Evolutionary conservation across 1,140 invertebrate species (phyloP), one percentile per base, ranked within the genome.

Genomic region (Drosophila bocki): DNA sequence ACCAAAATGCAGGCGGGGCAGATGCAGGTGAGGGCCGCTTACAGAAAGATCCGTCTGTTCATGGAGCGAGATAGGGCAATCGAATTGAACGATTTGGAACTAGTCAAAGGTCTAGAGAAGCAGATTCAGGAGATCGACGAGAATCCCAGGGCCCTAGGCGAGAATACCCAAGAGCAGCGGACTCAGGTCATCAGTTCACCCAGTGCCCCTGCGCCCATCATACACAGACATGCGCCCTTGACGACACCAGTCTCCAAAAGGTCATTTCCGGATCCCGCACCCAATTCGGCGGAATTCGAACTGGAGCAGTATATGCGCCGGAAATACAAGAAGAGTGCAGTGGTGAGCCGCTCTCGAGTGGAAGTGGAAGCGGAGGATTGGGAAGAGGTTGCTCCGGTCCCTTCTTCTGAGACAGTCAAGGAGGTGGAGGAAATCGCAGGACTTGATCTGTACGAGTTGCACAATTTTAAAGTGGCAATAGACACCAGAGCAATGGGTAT

Each of bases 71-170:
- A 80, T n/a, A 57, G 45, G 35, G 81, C 81, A 1, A 22, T 68
- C 4, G 48, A 41, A 3, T 13, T 29, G 2, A 63, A 84, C 22
- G 65, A 83, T 9, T 1, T 53, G 35, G 51, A 63, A 17, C 63
- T 48, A n/a, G 58, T 74, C 7, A 29, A 29, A 3, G 12, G 11
- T 8, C 4, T 83, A 15, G 81, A 83, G 2, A 50, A 44, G 5
- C 11, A 76, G n/a, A 83, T 84, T 15, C 45, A 53, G 15, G 47
- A 37, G 41, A 67, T 80, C 7, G 81, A 83, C 22, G 47, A 71
- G 17, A 47, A 63, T 17, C 42, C 26, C 0, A 42, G 17, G 26
- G 3, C 1, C 8, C 26, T 11, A 3, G 17, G 12, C 13, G 13
- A 57, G 8, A 17, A 13, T 8, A 2, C 26, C 3, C 29, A 53